These are phyloP conservation scores for Pipra filicauda DNA, from an alignment of 2,113 vertebrate species.

Conservation along the genomic window DNA sequence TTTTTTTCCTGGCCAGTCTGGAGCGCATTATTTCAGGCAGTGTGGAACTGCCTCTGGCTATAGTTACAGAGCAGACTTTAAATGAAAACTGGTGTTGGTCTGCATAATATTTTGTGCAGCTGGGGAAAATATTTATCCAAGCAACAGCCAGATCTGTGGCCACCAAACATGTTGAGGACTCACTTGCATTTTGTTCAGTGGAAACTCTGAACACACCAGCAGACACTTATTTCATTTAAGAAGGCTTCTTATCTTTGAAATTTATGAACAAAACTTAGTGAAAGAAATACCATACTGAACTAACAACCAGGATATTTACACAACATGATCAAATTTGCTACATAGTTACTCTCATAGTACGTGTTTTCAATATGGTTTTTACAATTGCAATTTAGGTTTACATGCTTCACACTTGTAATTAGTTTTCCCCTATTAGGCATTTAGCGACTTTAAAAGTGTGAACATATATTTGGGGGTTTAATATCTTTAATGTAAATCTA, in stretches of 20 bases:
- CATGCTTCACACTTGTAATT: not conserved
- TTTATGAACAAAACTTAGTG: not conserved
- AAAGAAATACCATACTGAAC: not conserved
- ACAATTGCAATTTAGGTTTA: not conserved
- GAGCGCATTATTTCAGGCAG: slow-evolving; percentile 42
- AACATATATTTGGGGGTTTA: not conserved
- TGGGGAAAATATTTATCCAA: slow-evolving; percentile 49
- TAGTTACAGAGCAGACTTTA: slow-evolving; percentile 18
- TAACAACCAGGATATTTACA: not conserved
- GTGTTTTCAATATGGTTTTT: not conserved
- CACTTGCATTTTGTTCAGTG: not conserved
- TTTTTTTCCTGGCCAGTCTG: not conserved
- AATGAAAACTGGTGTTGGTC: slow-evolving; percentile 36
- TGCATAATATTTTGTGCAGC: slow-evolving; percentile 42
- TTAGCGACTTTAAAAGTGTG: not conserved
- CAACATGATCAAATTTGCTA: not conserved
- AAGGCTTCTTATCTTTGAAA: not conserved
- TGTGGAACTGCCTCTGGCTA: slow-evolving; percentile 15
- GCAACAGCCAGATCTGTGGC: not conserved
- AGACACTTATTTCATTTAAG: not conserved
- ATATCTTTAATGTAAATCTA: not conserved
- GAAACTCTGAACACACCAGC: not conserved
- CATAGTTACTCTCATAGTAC: not conserved
- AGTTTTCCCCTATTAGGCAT: not conserved
- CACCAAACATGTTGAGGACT: not conserved